Evolutionary conservation across 2,888 invertebrate genomes (phyloP), one percentile per base, ranked within the genome.

Genomic region (Hoplodrina ambigua): DNA sequence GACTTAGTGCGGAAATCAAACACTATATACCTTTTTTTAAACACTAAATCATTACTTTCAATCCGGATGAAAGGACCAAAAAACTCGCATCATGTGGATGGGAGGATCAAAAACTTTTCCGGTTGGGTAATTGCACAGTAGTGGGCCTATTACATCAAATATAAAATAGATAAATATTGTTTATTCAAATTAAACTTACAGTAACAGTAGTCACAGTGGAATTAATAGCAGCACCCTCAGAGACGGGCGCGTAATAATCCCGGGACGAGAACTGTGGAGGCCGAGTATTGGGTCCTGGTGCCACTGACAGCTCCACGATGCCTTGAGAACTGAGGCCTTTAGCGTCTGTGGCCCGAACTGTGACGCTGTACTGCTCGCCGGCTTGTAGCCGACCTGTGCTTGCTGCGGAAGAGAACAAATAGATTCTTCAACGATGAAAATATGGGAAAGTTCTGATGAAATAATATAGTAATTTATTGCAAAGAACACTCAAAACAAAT

Each of bases 341-440:
- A 20, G 97, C 97, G 89, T 98, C 98, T 0, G 97, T 97, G 0
- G 98, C 98, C 89, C 98, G 97, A 0, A 99, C 97, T 0, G 98
- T 98, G 30, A 99, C 97, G 89, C 98, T 98, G 93, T 98, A 99
- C 85, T 98, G 98, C 85, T 98, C 98, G 0, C 98, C 99, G 0
- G 98, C 98, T 89, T 97, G 97, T 15, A 99, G 90, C 68, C 98
- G 97, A 5, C 98, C 98, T n/a, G 97, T 96, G 20, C 98, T 97
- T 72, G 98, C 97, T 90, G 96, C 77, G 33, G 33, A 30, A 57
- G 17, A 15, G 6, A 5, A 19, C 6, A 54, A n/a, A 53, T 56
- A 56, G 8, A 13, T 52, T n/a, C 17, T 54, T 33, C 4, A 19
- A 5, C 17, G 2, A 19, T 13, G 19, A 64, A 60, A 15, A 4